These are phyloP conservation scores for Bombus confusus DNA, from an alignment of 1,140 invertebrate species.

Conservation along the genomic window DNA sequence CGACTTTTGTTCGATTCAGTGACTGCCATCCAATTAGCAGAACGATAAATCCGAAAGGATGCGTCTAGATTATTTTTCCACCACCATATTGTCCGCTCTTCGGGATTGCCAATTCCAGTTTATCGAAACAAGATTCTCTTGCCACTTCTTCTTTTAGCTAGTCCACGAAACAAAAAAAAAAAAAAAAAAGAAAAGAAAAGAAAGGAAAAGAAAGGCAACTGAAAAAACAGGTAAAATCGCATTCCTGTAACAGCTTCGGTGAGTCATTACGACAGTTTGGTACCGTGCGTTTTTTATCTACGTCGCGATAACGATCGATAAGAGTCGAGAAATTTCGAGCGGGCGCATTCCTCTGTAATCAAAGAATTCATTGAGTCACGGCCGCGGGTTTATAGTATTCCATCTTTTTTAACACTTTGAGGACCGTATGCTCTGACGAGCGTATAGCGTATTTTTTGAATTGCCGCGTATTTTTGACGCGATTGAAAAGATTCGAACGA, in stretches of 20 bases:
- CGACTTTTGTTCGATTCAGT: constrained; percentile 40
- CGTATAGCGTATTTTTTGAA: too few relatives aligned
- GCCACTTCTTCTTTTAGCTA: too few relatives aligned
- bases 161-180: not conserved
- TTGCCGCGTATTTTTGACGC: too few relatives aligned
- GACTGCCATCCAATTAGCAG: constrained; percentile 24
- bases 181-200: too few relatives aligned
- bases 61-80: too few relatives aligned
- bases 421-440: too few relatives aligned
- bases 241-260: not conserved
- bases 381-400: not conserved
- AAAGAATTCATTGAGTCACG: not conserved
- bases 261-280: not conserved
- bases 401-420: not conserved
- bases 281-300: not conserved
- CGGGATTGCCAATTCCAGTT: not conserved
- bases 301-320: constrained; percentile 1
- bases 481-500: too few relatives aligned
- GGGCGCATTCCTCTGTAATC: too few relatives aligned
- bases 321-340: not conserved
- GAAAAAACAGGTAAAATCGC: not conserved
- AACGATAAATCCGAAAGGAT: not conserved
- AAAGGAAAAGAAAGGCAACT: too few relatives aligned
- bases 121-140: not conserved
- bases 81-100: not conserved